Evolutionary conservation across 2,113 vertebrate species (phyloP), one percentile per base, ranked within the genome.

Genomic region (Calcarius ornatus): DNA sequence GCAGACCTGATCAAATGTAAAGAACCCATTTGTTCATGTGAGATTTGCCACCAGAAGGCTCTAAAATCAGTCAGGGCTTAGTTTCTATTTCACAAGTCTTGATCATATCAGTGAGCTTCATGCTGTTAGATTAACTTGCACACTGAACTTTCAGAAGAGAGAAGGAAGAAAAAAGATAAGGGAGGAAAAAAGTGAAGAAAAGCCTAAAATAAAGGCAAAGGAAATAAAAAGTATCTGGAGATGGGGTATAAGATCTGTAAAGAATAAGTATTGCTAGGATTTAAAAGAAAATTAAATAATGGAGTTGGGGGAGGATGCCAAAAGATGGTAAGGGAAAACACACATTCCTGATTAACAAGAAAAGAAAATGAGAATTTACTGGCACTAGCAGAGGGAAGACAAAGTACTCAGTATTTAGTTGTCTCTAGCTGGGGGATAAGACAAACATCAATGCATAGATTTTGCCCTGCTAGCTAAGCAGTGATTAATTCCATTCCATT

Each of bases 21-120:
- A 95, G 86, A 94, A 83, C 80, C 80, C 88, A 91, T 96, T 92
- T 95, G 56, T 38, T 93, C 60, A 48, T 92, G 86, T 81, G 88
- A 94, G 83, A 94, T 93, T 93, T 88, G 72, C 60, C 47, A 92
- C 40, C 2, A 10, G 23, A 86, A 92, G 69, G 65, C 57, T 94
- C 48, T 86, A 75, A 86, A 86, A 92, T 81, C 88, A 66, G 54
- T 24, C 60, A 95, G 76, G 80, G 45, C 37, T 85, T 60, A 71
- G 94, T 88, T 96, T 94, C 86, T 94, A 71, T 93, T 96, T 95
- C 91, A 89, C 92, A 94, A 91, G 51, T 91, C 83, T 48, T 51
- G 92, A 94, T 94, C 56, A 3, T 92, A 94, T 97, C 95, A 81
- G 80, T 14, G 38, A 77, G 50, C 56, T 86, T 73, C 72, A 16